Conservation (phyloP, 2,888 invertebrate species). For the Folsomia candida region DNA sequence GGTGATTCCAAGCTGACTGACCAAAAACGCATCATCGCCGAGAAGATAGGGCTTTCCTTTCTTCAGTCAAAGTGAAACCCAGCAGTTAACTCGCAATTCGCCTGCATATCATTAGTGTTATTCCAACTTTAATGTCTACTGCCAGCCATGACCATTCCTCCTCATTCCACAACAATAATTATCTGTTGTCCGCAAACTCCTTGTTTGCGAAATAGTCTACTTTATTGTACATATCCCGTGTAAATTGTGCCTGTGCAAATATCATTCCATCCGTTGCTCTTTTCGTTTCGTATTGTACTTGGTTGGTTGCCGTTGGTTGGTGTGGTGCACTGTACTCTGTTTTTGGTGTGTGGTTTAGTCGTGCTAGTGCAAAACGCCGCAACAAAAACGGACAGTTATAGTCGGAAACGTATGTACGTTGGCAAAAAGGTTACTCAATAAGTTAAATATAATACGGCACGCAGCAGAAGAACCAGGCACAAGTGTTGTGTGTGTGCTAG, state of each 20-base stretch:
- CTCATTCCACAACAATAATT: neutral
- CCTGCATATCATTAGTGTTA: neutral
- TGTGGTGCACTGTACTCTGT: neutral
- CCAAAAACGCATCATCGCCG: too few relatives aligned
- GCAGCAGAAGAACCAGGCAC: neutral
- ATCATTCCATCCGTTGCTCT: neutral
- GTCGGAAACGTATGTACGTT: neutral
- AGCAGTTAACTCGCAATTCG: neutral
- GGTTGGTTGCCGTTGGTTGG: neutral
- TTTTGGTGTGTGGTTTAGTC: too few relatives aligned
- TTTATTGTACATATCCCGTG: neutral
- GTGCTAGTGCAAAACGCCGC: neutral
- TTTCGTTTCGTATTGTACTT: too few relatives aligned
- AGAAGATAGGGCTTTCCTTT: neutral
- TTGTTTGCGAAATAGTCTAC: neutral
- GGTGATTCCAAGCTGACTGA: too few relatives aligned
- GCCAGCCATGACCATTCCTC: neutral
- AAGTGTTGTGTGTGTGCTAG: neutral
- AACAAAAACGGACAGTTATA: neutral
- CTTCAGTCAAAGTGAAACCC: neutral
- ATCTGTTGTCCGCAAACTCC: neutral
- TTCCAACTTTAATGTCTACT: too few relatives aligned
- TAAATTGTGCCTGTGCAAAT: neutral
- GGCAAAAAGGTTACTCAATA: too few relatives aligned
- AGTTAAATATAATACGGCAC: too few relatives aligned